Evolutionary conservation across 2,113 vertebrate genomes (phyloP).

Genomic region (Chionis minor): DNA sequence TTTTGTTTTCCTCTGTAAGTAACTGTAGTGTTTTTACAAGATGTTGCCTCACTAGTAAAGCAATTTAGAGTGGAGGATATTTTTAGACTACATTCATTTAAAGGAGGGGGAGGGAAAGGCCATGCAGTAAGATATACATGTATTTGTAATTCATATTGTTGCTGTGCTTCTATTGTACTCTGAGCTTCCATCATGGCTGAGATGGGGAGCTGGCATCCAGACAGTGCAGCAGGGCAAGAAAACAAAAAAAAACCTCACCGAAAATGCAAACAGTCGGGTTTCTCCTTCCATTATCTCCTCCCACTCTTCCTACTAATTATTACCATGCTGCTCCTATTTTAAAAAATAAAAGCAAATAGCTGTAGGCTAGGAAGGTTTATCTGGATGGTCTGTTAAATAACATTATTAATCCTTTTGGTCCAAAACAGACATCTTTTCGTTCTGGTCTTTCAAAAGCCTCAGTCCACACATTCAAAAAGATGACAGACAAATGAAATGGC

Average conservation of each 20-base stretch:
- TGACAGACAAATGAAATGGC: constrained; percentile 64
- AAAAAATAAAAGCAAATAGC: not conserved
- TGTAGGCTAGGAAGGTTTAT: not conserved
- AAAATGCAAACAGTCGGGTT: not conserved
- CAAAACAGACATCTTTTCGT: constrained; percentile 49
- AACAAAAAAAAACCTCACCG: not conserved
- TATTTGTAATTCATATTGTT: constrained; percentile 81
- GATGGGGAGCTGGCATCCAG: constrained; percentile 64
- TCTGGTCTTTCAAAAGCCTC: constrained; percentile 47
- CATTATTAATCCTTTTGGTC: constrained; percentile 20
- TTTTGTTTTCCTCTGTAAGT: constrained; percentile 14
- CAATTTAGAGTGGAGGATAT: constrained; percentile 66
- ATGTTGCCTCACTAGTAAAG: constrained; percentile 59
- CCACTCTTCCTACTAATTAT: constrained; percentile 26
- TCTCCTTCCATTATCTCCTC: not conserved
- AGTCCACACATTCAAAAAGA: constrained; percentile 53
- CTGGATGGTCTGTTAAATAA: constrained; percentile 18
- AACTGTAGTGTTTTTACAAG: not conserved
- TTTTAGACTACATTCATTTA: constrained; percentile 74
- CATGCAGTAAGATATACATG: constrained; percentile 56
- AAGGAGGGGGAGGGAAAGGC: constrained; percentile 61
- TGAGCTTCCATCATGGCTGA: constrained; percentile 64
- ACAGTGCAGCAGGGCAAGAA: constrained; percentile 2
- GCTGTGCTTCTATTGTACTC: constrained; percentile 72
- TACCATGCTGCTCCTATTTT: not conserved